phyloP scores from a whole-genome alignment of 2,797 vertebrate genomes.

The Falco concolor region DNA sequence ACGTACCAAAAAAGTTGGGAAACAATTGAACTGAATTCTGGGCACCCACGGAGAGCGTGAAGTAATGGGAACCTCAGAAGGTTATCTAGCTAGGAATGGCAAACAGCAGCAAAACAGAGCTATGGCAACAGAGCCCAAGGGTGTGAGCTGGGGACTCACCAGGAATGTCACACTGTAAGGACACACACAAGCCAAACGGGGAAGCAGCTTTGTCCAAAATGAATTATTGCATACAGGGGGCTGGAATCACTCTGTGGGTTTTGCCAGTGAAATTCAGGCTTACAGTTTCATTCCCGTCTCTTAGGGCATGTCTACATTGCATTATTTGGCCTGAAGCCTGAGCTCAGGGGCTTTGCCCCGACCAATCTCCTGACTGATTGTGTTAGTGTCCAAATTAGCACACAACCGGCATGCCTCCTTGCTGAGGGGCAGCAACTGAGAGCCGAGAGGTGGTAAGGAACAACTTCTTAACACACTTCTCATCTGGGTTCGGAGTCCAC shows the following conservation, averaged over 20 bases:
- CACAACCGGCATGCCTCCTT: neutral
- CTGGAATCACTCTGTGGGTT: neutral
- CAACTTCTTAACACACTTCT: neutral
- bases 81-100: slow-evolving; percentile 1
- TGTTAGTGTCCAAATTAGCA: neutral
- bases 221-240: neutral
- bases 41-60: neutral
- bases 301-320: neutral
- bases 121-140: slow-evolving; percentile 27
- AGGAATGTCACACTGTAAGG: neutral
- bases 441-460: neutral
- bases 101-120: slow-evolving; percentile 51
- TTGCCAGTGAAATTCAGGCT: neutral
- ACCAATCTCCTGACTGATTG: neutral
- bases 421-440: neutral
- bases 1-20: neutral
- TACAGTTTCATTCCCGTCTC: neutral
- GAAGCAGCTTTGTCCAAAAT: neutral
- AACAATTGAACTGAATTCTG: slow-evolving; percentile 8
- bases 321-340: slow-evolving; percentile 5
- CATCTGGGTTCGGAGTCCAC: neutral
- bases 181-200: neutral
- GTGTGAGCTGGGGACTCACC: neutral
- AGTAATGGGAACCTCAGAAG: slow-evolving; percentile 27
- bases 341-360: neutral